These are phyloP conservation scores for Caenorhabditis sp. DNA, from an alignment of 2,888 invertebrate species.

Conservation along the genomic window DNA sequence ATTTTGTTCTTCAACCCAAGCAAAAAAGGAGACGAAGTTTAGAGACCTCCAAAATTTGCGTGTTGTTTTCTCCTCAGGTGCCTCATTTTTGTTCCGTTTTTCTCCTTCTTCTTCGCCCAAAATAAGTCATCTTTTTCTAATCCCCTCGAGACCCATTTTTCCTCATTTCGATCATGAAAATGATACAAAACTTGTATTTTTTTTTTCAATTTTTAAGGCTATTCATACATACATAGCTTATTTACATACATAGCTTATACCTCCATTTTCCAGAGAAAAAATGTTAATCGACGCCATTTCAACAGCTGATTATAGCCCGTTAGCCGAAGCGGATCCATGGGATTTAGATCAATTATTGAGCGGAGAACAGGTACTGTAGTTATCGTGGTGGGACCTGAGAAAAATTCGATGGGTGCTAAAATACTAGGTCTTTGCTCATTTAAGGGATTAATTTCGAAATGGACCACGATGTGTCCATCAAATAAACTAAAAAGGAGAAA, in stretches of 20 bases:
- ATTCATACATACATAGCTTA: not conserved
- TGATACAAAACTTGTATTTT: not conserved
- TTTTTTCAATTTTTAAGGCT: not conserved
- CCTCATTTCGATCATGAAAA: not conserved
- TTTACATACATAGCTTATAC: too few relatives aligned
- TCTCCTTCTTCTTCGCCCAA: not conserved
- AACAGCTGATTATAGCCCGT: slow-evolving; percentile 33
- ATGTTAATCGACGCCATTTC: slow-evolving; percentile 44
- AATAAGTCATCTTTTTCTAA: slow-evolving; percentile 2
- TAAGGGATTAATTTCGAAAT: slow-evolving; percentile 1
- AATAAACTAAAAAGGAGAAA: not conserved
- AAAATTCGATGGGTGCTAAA: too few relatives aligned
- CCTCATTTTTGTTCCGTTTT: not conserved
- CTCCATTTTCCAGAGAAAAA: slow-evolving; percentile 7
- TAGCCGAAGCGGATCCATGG: slow-evolving; percentile 62
- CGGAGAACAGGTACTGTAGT: slow-evolving; percentile 64
- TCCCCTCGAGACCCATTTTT: slow-evolving; percentile 7
- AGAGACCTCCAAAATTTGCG: too few relatives aligned
- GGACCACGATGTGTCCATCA: not conserved
- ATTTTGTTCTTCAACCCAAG: not conserved
- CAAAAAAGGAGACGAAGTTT: not conserved
- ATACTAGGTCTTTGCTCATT: too few relatives aligned
- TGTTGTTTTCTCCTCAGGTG: not conserved
- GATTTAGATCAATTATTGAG: slow-evolving; percentile 62
- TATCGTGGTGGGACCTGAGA: too few relatives aligned